phyloP scores from a whole-genome alignment of 2,888 invertebrate species.

The Athrips mouffetella region DNA sequence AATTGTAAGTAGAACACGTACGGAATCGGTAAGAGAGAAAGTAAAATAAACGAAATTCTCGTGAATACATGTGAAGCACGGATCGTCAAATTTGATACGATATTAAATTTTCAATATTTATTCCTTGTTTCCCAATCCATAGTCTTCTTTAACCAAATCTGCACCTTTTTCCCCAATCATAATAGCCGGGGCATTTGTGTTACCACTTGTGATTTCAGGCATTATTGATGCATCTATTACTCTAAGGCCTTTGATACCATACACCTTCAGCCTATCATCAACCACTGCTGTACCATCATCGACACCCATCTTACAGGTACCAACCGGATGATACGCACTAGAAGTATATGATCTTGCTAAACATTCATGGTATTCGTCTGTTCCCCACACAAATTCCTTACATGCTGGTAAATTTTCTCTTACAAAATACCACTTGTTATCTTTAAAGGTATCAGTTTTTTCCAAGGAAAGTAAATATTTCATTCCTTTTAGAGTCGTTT shows the following conservation, averaged over 20 bases:
- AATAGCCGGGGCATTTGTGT: conserved; percentile 88
- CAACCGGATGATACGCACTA: conserved; percentile 64
- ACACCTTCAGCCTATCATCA: conserved; percentile 81
- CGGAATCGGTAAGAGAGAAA: too few relatives aligned
- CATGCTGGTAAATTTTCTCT: conserved; percentile 78
- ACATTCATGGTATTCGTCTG: conserved; percentile 81
- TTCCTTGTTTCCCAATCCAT: neutral
- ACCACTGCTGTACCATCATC: conserved; percentile 81
- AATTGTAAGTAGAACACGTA: too few relatives aligned
- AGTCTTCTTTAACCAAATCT: conserved; percentile 44
- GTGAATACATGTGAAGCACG: too few relatives aligned
- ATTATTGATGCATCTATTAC: conserved; percentile 89
- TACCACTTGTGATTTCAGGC: conserved; percentile 86
- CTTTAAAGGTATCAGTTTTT: conserved; percentile 75
- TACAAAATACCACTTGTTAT: conserved; percentile 73
- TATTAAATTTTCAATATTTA: too few relatives aligned
- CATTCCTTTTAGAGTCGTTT: conserved; percentile 78
- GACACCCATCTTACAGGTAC: conserved; percentile 75
- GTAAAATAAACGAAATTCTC: too few relatives aligned
- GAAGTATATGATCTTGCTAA: conserved; percentile 77
- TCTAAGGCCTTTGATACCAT: conserved; percentile 78
- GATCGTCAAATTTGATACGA: too few relatives aligned
- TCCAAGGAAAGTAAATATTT: conserved; percentile 77
- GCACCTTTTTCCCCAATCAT: conserved; percentile 84
- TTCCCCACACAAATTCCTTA: conserved; percentile 73